A percentile compares a stretch with the other conserved stretches of the same genome.
Conservation (phyloP, 2,113 vertebrate species). For the Camelus bactrianus region DNA sequence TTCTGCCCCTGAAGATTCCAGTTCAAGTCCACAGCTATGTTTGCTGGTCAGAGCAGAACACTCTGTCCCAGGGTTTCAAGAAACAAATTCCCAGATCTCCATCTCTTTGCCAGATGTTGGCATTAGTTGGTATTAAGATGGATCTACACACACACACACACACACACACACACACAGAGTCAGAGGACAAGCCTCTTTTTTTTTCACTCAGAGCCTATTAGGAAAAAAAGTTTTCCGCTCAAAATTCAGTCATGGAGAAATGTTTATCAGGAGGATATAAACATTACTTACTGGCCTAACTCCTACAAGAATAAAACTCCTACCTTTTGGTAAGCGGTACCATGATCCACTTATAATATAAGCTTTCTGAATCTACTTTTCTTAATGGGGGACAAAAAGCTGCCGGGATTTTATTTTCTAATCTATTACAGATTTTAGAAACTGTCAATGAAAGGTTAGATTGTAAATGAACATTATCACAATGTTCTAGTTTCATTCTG, state of each 20-base stretch:
- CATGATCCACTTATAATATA: conserved; percentile 79
- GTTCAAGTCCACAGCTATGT: conserved; percentile 85
- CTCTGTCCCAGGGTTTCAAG: conserved; percentile 87
- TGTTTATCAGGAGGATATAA: conserved; percentile 88
- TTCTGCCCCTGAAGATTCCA: conserved; percentile 89
- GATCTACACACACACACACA: neutral
- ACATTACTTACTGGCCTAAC: conserved; percentile 85
- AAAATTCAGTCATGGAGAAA: conserved; percentile 84
- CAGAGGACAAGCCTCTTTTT: neutral
- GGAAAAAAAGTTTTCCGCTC: conserved; percentile 78
- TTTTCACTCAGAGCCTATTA: conserved; percentile 76
- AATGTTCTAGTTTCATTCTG: conserved; percentile 76
- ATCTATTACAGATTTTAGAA: conserved; percentile 75
- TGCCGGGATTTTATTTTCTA: conserved; percentile 77
- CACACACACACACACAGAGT: neutral
- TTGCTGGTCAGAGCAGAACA: conserved; percentile 87
- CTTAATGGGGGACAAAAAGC: conserved; percentile 28
- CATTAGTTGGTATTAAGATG: conserved; percentile 83
- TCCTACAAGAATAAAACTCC: conserved; percentile 77
- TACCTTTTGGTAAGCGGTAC: conserved; percentile 79
- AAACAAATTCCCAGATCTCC: conserved; percentile 86
- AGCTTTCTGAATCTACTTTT: conserved; percentile 75
- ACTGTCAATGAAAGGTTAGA: conserved; percentile 77
- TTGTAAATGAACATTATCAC: conserved; percentile 74
- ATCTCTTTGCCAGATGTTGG: conserved; percentile 87